A percentile compares a stretch with the other conserved stretches of the same genome.
phyloP scores from a whole-genome alignment of 2,888 invertebrate species.

The Apodemia zela region DNA sequence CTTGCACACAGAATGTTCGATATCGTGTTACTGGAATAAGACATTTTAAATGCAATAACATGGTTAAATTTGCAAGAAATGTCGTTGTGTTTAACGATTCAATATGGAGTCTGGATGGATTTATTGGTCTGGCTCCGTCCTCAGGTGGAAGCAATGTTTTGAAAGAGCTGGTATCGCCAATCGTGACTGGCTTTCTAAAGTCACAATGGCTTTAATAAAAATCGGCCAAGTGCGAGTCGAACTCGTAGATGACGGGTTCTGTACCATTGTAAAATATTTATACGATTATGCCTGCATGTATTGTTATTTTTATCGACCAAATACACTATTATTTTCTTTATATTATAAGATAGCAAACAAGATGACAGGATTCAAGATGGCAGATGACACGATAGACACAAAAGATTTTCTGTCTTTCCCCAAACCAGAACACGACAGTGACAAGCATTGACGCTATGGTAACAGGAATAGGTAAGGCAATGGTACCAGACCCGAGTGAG shows the following conservation, averaged over 20 bases:
- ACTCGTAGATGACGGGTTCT: background rate
- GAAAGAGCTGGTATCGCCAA: background rate
- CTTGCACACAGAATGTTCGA: constrained; percentile 20
- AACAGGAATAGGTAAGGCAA: too few relatives aligned
- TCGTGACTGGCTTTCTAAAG: constrained; percentile 2
- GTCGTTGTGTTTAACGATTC: constrained; percentile 14
- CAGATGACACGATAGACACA: too few relatives aligned
- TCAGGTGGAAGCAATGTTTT: constrained; percentile 13
- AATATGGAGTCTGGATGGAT: constrained; percentile 10
- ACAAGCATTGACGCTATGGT: too few relatives aligned
- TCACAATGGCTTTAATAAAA: background rate
- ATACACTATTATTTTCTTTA: too few relatives aligned
- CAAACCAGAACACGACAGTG: too few relatives aligned
- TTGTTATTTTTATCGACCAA: too few relatives aligned
- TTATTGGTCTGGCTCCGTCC: constrained; percentile 12
- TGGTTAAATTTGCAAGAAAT: constrained; percentile 20
- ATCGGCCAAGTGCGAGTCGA: background rate
- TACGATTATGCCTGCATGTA: too few relatives aligned
- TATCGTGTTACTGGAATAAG: constrained; percentile 29
- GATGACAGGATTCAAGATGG: too few relatives aligned
- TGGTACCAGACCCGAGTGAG: too few relatives aligned
- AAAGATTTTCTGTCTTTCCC: too few relatives aligned
- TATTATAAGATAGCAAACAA: too few relatives aligned
- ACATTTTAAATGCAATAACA: constrained; percentile 27
- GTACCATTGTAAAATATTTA: too few relatives aligned